Evolutionary conservation across 92 coral and sea anemone genomes (phyloP), one percentile per base, ranked within the genome.

Genomic region (Siderastrea radians): DNA sequence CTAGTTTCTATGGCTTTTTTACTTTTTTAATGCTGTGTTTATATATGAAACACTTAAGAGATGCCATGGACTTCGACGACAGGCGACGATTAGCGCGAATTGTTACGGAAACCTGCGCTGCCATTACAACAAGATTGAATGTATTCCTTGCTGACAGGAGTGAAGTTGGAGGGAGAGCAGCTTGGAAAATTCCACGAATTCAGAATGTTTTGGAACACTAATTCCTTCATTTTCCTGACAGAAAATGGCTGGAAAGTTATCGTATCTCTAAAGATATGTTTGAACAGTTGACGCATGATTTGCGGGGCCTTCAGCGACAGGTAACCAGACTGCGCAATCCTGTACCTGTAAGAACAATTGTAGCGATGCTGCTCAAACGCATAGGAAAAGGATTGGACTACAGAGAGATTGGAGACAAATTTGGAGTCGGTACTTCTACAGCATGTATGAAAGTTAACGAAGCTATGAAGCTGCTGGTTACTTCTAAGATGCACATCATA

Each of bases 211-310:
- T 86, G 78, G 81, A 90, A 77, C 72, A 90, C 57, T 88, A 90
- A 74, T 90, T 85, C 87, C 81, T 62, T 72, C 84, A 90, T 75
- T 90, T 86, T 80, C 46, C 68, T 73, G 88, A 85, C 72, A 86
- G 91, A 77, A 91, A 86, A 74, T 87, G 94, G 94, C 82, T 91
- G 72, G 94, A 91, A 86, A 87, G 91, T 58, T 91, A 91, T 77
- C 74, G 89, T 55, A 63, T 91, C 58, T 79, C 94, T n/a, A 87
- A 91, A 78, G 74, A 62, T 49, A 70, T 86, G 85, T 82, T 87
- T 59, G 66, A 78, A 61, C 94, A 74, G 77, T 81, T 81, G 87
- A 57, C 45, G 19, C 83, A 59, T 73, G 82, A 81, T 75, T 75
- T 91, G 88, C 90, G 76, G 38, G 58, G 91, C 75, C 80, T 80